Evolutionary conservation across 2,797 vertebrate species (phyloP), one percentile per base, ranked within the genome.

Genomic region (Craterocephalus amniculus): DNA sequence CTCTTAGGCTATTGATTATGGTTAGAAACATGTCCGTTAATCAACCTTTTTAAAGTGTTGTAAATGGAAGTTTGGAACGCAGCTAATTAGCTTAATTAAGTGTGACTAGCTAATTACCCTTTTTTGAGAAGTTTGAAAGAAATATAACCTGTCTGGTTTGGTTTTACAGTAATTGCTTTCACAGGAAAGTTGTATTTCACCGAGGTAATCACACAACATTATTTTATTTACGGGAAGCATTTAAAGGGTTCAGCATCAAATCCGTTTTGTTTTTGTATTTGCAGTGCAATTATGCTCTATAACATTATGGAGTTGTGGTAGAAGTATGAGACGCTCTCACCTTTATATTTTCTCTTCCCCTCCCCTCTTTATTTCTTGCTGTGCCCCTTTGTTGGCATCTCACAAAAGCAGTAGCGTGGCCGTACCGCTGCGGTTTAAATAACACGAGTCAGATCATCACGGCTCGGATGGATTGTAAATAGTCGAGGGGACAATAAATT

Each of bases 401-500:
- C 71, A 67, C 78, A 76, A 62, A 76, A 55, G 78, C 62, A 60
- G 72, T 27, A 81, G 84, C 82, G 76, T 32, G 76, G 81, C 81
- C 65, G 72, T 58, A 78, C 74, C 77, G 54, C 80, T 84, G 76
- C 75, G 78, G 84, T 90, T 89, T 88, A 85, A 92, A 92, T 91
- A 92, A 92, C 87, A 85, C 76, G 56, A 74, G 83, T 76, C 86
- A 84, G 72, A 92, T 92, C 88, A 91, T 87, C 83, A 81, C 16
- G 56, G 63, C 81, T 84, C 63, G 52, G 85, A 89, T 77, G 84
- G 89, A 90, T 91, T 91, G 92, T 93, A 93, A 94, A 93, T 92
- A 89, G 86, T 78, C 60, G 58, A 83, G 80, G 74, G 67, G 81
- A 81, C 67, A 70, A 94, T 92, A 93, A 90, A 94, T 93, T 88